Conservation (phyloP, 2,113 vertebrate genomes). For the Acanthisitta chloris region DNA sequence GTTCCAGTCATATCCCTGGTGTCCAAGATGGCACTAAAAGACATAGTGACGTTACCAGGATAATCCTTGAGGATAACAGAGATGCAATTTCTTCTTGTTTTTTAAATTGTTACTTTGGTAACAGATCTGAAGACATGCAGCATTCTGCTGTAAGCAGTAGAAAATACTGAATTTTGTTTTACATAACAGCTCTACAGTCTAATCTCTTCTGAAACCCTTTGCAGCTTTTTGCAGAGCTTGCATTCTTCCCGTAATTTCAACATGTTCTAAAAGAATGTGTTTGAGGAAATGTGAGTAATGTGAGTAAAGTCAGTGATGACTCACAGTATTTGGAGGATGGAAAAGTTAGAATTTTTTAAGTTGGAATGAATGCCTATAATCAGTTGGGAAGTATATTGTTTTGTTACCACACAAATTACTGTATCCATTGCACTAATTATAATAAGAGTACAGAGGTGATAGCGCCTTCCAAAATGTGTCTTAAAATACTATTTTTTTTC, state of each 20-base stretch:
- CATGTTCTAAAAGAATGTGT: slow-evolving; percentile 72
- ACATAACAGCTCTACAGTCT: not conserved
- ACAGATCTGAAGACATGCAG: not conserved
- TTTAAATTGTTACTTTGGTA: not conserved
- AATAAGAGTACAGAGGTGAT: not conserved
- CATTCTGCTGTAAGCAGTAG: not conserved
- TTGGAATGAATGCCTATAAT: slow-evolving; percentile 54
- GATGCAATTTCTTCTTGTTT: not conserved
- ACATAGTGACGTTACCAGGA: not conserved
- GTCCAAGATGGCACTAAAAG: not conserved
- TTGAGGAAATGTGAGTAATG: slow-evolving; percentile 78
- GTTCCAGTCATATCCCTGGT: not conserved
- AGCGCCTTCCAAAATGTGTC: not conserved
- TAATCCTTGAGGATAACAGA: not conserved
- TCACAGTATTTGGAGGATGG: slow-evolving; percentile 68
- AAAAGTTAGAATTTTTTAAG: slow-evolving; percentile 54
- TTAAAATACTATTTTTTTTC: not conserved
- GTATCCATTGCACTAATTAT: not conserved
- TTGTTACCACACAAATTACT: slow-evolving; percentile 19
- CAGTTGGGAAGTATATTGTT: slow-evolving; percentile 9
- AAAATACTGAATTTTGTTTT: not conserved
- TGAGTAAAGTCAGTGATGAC: slow-evolving; percentile 69
- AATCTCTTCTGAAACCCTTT: not conserved
- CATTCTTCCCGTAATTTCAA: slow-evolving; percentile 74
- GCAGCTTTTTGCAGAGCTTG: slow-evolving; percentile 64